Evolutionary conservation across 1,140 invertebrate genomes (phyloP).

Genomic region (Pentalonia nigronervosa): DNA sequence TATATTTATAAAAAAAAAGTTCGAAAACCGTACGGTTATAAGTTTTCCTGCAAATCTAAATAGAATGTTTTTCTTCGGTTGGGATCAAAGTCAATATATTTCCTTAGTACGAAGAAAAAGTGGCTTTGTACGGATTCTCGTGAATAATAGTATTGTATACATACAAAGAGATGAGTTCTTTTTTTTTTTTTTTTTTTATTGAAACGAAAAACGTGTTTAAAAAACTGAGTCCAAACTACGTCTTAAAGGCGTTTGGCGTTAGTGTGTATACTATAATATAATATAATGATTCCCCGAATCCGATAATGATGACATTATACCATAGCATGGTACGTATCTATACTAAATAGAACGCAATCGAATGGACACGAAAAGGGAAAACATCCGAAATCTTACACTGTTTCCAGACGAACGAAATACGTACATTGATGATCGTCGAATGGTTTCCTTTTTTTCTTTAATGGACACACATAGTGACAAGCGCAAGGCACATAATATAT

Average conservation of each 20-base stretch:
- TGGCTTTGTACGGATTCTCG: background rate
- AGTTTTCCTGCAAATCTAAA: background rate
- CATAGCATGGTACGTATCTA: background rate
- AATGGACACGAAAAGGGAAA: background rate
- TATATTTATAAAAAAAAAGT: background rate
- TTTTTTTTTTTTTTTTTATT: background rate
- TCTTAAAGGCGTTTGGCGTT: background rate
- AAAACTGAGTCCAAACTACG: background rate
- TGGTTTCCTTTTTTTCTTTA: background rate
- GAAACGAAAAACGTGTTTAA: background rate
- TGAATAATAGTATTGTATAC: background rate
- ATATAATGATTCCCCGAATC: background rate
- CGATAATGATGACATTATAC: background rate
- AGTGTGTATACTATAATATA: too few relatives aligned
- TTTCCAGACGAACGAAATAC: background rate
- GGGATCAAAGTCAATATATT: background rate
- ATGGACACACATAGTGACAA: background rate
- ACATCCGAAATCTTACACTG: background rate
- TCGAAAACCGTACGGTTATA: background rate
- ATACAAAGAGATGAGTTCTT: background rate
- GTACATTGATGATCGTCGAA: background rate
- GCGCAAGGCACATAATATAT: background rate
- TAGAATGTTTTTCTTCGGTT: background rate
- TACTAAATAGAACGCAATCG: background rate
- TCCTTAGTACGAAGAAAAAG: background rate